A percentile compares a stretch with the other conserved stretches of the same genome.
These are phyloP conservation scores for Apodemia duryi DNA, from an alignment of 2,888 invertebrate genomes.

Conservation along the genomic window DNA sequence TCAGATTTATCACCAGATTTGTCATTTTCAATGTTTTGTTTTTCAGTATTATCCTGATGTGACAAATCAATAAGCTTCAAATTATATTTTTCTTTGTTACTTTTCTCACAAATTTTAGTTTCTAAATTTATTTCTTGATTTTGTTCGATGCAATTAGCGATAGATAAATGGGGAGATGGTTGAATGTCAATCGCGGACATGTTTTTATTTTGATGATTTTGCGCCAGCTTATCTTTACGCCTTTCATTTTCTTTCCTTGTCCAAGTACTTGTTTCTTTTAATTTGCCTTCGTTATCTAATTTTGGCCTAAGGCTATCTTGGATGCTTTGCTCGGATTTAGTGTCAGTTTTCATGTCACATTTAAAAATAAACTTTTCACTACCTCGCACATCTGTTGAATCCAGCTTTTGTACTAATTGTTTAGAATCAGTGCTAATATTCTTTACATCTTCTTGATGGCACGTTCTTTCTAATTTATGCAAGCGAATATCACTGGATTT, in stretches of 20 bases:
- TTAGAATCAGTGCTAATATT: conserved; percentile 24
- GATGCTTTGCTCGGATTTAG: conserved; percentile 44
- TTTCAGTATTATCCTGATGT: conserved; percentile 51
- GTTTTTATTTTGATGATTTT: conserved; percentile 50
- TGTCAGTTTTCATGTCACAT: conserved; percentile 34
- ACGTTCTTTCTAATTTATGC: conserved; percentile 25
- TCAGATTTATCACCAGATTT: conserved; percentile 61
- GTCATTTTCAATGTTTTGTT: conserved; percentile 70
- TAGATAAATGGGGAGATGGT: conserved; percentile 44
- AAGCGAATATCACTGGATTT: conserved; percentile 25
- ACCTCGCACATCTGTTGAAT: conserved; percentile 23
- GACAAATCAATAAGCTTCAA: conserved; percentile 39
- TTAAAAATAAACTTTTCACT: conserved; percentile 32
- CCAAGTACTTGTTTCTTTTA: conserved; percentile 32
- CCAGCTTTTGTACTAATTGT: conserved; percentile 27
- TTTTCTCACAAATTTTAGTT: conserved; percentile 43
- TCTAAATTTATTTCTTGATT: conserved; percentile 41
- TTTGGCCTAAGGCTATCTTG: conserved; percentile 41
- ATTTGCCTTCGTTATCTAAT: conserved; percentile 41
- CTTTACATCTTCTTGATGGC: conserved; percentile 16
- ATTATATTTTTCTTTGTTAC: conserved; percentile 49
- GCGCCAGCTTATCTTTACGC: conserved; percentile 39
- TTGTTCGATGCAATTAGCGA: conserved; percentile 48
- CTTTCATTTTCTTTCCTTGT: conserved; percentile 41
- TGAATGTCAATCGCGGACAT: conserved; percentile 45